Conservation (phyloP, 1,140 invertebrate genomes). For the Plectrocnemia conspersa region DNA sequence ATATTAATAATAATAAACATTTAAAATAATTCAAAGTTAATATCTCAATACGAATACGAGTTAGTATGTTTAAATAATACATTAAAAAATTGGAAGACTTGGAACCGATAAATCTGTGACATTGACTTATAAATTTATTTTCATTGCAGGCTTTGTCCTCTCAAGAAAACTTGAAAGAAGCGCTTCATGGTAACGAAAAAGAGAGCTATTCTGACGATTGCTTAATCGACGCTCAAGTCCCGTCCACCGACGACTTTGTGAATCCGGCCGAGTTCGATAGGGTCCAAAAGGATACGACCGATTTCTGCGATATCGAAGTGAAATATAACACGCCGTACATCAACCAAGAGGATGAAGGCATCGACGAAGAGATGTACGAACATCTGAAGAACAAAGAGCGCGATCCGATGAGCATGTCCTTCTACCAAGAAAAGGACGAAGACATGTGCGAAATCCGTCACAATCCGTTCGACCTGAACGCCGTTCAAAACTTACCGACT, state of each 20-base stretch:
- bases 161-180: constrained; percentile 33
- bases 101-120: no score
- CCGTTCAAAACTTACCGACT: constrained; percentile 58
- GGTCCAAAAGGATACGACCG: constrained; percentile 51
- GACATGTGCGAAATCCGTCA: constrained; percentile 49
- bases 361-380: constrained; percentile 49
- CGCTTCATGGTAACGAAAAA: constrained; percentile 33
- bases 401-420: constrained; percentile 67
- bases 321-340: constrained; percentile 23
- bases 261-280: constrained; percentile 45
- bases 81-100: no score
- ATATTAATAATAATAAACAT: no score
- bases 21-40: no score
- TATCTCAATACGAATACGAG: no score
- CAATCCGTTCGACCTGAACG: constrained; percentile 58
- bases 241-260: constrained; percentile 11
- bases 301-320: constrained; percentile 52
- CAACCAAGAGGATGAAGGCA: constrained; percentile 43
- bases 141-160: constrained; percentile 31
- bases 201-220: constrained; percentile 27
- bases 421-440: constrained; percentile 60
- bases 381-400: constrained; percentile 52
- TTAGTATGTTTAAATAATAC: no score
- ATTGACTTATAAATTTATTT: no score
- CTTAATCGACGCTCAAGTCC: not conserved